Base-by-base conservation (phyloP, 2,113 vertebrate genomes). In the Grantiella picta region DNA sequence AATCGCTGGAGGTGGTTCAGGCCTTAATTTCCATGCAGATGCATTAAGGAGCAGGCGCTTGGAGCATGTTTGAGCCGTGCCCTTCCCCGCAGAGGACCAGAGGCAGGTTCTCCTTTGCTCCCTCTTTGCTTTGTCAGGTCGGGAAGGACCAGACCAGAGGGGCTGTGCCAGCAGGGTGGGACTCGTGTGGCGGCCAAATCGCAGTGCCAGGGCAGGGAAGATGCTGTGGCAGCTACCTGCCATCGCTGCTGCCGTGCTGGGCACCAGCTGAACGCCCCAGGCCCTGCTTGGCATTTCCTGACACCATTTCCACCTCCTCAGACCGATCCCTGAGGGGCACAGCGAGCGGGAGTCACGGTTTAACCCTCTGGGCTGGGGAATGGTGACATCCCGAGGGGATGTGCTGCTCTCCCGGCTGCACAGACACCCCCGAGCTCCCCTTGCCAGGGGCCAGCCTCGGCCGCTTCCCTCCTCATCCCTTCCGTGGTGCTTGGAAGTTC, bases 1-100 rank as follows among this genome's bases (percentile, higher is more conserved):
- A 87, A 87, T 80, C 38, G 54, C 91, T 95, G 90, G 95, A 90
- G 94, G 88, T 89, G 92, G 90, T 61, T 97, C 94, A 92, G 90
- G 88, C 92, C 86, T 73, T 92, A 31, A 80, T 95, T 96, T 91
- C 94, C 91, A 65, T 90, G 91, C 87, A 82, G 87, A 76, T 92
- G 78, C 85, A 33, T 87, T 73, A 82, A 85, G 91, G 89, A 91
- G 75, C 84, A 45, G 75, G 85, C 38, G 16, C 59, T 75, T 2
- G 64, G 10, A 27, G 92, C 18, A 0, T 7, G 35, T 45, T 50
- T 59, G 83, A 77, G 79, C 47, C 0, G 12, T 66, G 90, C 72
- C 79, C 59, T 52, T 25, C 4, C 31, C 80, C 8, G 1, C 7
- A 7, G 70, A 75, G 89, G 56, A 68, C 27, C 71, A 19, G 31